Percentiles rank a stretch among this genome's conserved stretches.
Evolutionary conservation across 2,888 invertebrate species (phyloP).

Genomic region (Drosophila melanocephala): DNA sequence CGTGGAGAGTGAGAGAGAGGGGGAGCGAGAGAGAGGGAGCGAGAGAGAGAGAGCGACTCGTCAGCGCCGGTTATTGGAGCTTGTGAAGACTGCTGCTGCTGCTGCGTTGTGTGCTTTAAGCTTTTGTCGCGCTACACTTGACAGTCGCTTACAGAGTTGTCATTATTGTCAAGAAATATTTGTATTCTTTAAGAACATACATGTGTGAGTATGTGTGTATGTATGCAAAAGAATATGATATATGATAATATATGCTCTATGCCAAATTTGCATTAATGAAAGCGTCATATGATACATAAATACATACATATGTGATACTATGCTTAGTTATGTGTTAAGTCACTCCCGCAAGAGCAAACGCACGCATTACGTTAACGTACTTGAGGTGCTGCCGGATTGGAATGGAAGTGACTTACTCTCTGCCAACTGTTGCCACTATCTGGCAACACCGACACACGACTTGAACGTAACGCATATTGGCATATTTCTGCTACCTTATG

Average conservation of each 20-base stretch:
- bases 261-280: not conserved
- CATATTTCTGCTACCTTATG: conserved; percentile 42
- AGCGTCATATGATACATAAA: not conserved
- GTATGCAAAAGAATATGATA: not conserved
- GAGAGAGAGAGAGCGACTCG: conserved; percentile 24
- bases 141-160: conserved; percentile 39
- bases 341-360: not conserved
- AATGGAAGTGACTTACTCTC: not conserved
- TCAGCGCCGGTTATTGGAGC: conserved; percentile 32
- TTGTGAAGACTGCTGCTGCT: conserved; percentile 7
- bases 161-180: conserved; percentile 15
- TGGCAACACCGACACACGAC: conserved; percentile 31
- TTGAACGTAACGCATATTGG: conserved; percentile 11
- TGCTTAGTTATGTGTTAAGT: not conserved
- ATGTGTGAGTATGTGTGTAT: not conserved
- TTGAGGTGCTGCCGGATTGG: conserved; percentile 15
- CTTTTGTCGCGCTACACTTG: conserved; percentile 58
- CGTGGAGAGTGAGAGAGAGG: conserved; percentile 12
- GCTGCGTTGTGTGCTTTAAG: conserved; percentile 37
- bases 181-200: not conserved
- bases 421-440: conserved; percentile 40
- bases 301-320: not conserved
- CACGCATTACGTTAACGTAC: not conserved
- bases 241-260: not conserved
- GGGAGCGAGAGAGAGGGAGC: not conserved